These are phyloP conservation scores for Leptinotarsa defecta DNA, from an alignment of 1,140 invertebrate genomes.

Conservation along the genomic window DNA sequence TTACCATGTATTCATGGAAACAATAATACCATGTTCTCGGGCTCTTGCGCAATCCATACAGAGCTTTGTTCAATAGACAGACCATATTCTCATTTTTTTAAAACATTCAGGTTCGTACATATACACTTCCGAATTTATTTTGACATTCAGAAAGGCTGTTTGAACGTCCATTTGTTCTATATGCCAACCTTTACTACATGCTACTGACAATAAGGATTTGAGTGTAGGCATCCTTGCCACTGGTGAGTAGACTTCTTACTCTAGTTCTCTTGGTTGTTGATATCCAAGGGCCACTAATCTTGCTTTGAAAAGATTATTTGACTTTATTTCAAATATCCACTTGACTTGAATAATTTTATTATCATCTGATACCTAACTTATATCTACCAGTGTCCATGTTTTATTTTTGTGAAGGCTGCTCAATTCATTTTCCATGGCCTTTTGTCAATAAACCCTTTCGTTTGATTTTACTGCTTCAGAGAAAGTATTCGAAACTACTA, in stretches of 20 bases:
- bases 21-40: slow-evolving; percentile 17
- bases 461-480: slow-evolving; percentile 26
- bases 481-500: not conserved
- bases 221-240: too few species aligned
- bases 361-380: not conserved
- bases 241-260: too few species aligned
- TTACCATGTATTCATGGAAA: not conserved
- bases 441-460: slow-evolving; percentile 36
- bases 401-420: slow-evolving; percentile 44
- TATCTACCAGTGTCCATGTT: slow-evolving; percentile 50
- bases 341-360: slow-evolving; percentile 20
- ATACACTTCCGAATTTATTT: too few species aligned
- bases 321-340: slow-evolving; percentile 35
- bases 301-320: slow-evolving; percentile 51
- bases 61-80: too few species aligned
- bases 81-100: too few species aligned
- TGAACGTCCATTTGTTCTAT: too few species aligned
- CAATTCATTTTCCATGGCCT: slow-evolving; percentile 47
- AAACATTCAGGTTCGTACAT: too few species aligned
- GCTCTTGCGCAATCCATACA: slow-evolving; percentile 37
- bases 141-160: too few species aligned
- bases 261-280: slow-evolving; percentile 2
- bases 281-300: slow-evolving; percentile 56
- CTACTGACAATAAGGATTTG: too few species aligned
- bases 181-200: too few species aligned